Conservation (phyloP, 2,888 invertebrate species). For the Eupelmus urozonus region DNA sequence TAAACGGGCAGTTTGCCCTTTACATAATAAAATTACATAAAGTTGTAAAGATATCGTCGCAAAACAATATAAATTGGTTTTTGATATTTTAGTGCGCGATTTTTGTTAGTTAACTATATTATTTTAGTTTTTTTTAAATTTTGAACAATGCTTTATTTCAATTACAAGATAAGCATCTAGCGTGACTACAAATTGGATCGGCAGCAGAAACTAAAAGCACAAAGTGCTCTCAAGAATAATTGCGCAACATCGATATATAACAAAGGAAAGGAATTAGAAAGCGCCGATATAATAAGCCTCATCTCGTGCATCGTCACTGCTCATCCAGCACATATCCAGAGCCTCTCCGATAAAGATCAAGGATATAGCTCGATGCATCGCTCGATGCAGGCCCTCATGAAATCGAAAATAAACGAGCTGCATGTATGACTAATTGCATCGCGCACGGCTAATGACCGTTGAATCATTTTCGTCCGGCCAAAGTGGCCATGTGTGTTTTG, state of each 20-base stretch:
- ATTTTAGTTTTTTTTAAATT: too few relatives aligned
- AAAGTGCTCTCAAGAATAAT: neutral
- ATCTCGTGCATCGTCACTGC: conserved; percentile 7
- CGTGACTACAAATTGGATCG: too few relatives aligned
- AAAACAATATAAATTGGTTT: too few relatives aligned
- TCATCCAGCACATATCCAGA: conserved; percentile 11
- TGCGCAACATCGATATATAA: neutral
- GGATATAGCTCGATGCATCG: too few relatives aligned
- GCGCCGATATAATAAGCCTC: conserved; percentile 3
- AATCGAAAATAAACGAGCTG: conserved; percentile 29
- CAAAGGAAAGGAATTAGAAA: conserved; percentile 25
- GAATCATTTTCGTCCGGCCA: conserved; percentile 34
- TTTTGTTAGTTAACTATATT: too few relatives aligned
- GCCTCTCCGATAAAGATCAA: neutral
- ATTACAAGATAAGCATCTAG: too few relatives aligned
- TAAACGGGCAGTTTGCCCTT: too few relatives aligned
- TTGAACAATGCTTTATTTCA: too few relatives aligned
- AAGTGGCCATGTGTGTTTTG: neutral
- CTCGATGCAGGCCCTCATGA: neutral
- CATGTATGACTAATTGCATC: conserved; percentile 49
- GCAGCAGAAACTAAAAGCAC: too few relatives aligned
- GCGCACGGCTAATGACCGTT: conserved; percentile 37
- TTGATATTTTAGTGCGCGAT: too few relatives aligned
- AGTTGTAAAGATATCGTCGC: too few relatives aligned
- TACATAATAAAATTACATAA: too few relatives aligned